Base-by-base conservation (phyloP, 1,140 invertebrate genomes). In the Brachionus asplanchnoidis region DNA sequence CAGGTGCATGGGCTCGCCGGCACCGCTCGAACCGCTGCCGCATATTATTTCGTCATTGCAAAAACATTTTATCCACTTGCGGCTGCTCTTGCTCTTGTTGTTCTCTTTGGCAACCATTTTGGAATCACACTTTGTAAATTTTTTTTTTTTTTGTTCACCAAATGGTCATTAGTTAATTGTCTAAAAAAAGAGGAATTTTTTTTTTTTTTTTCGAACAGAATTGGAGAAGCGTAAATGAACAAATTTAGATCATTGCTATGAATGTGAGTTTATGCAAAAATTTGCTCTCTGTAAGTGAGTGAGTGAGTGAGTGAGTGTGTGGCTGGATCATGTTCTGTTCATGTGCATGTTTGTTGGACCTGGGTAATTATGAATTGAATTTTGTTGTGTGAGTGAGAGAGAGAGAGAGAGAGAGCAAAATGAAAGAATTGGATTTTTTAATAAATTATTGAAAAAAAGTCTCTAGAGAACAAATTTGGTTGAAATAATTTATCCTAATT, bases 41-140 rank as follows among this genome's bases (percentile, higher is more conserved):
- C 77, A 60, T 40, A 36, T 44, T 32, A 56, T 65, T 6, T 82
- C 79, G 28, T 82, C 79, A 36, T 82, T 82, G 14, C 79, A 82
- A 46, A 65, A 82, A 36, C 79, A 82, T 11, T 65, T 60, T 26
- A 50, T 46, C 20, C 42, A 75, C 20, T 75, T 77, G 20, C 14
- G 26, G 42, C 7, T 9, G 23, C 17, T 28, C 5, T 50, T 26
- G 7, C 28, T 3, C 14, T 26, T 14, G 9, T 42, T 77, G 42
- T 77, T 40, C n/a, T 77, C 11, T 40, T 73, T 73, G n/a, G 9
- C 5, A 32, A 26, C 50, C 73, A 77, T 77, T 77, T 73, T 73
- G n/a, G n/a, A n/a, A n/a, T n/a, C n/a, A n/a, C n/a, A n/a, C n/a
- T n/a, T n/a, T n/a, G n/a, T n/a, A n/a, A 36, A 36, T 36, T 36